These are phyloP conservation scores for Drosophila monieri DNA, from an alignment of 2,888 invertebrate genomes.

Conservation along the genomic window DNA sequence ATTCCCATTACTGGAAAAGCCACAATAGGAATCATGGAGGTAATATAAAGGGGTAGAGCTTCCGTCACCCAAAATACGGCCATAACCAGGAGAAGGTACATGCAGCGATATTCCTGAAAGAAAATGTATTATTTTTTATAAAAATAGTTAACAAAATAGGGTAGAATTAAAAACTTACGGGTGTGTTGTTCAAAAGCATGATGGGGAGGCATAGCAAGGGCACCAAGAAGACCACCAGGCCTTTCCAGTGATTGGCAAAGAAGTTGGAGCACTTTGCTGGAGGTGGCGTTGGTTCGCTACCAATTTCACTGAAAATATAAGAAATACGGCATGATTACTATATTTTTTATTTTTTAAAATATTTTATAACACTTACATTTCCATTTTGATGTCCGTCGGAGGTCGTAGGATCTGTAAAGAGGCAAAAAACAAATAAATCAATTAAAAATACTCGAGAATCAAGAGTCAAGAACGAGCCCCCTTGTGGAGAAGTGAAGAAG, in stretches of 20 bases:
- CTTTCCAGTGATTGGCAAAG: conserved; percentile 89
- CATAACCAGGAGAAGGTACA: conserved; percentile 92
- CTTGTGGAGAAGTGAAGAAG: background rate
- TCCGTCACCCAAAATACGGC: conserved; percentile 93
- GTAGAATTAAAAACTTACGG: conserved; percentile 83
- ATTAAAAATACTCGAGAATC: conserved; percentile 9
- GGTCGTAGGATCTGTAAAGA: conserved; percentile 50
- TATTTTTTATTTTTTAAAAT: background rate
- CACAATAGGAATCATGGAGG: conserved; percentile 92
- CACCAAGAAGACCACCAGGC: conserved; percentile 88
- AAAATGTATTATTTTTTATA: conserved; percentile 32
- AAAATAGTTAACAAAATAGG: background rate
- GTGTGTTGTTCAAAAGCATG: conserved; percentile 86
- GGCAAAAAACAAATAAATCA: conserved; percentile 27
- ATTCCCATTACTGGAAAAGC: conserved; percentile 93
- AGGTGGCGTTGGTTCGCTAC: conserved; percentile 54
- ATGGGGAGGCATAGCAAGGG: conserved; percentile 89
- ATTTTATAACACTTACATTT: conserved; percentile 66
- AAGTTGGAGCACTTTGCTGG: conserved; percentile 81
- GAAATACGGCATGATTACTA: background rate
- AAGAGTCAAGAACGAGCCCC: conserved; percentile 35
- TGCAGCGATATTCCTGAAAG: conserved; percentile 88
- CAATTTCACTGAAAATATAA: conserved; percentile 61
- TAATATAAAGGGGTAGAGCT: conserved; percentile 91
- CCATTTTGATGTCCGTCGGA: conserved; percentile 68